phyloP scores from a whole-genome alignment of 1,140 invertebrate species.

The Bombus confusus region DNA sequence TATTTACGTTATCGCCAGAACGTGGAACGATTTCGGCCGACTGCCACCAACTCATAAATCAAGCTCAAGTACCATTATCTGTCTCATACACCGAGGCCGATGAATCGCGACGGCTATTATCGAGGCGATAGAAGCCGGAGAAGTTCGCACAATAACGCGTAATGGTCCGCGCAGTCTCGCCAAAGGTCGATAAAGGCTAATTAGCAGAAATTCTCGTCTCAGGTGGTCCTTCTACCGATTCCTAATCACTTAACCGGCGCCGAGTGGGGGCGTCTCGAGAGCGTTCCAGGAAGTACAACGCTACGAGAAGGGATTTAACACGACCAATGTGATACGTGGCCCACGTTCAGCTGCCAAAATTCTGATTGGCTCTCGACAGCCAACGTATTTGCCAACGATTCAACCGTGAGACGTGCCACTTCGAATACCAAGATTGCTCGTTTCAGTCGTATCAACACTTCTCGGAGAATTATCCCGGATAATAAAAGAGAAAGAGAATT shows the following conservation, averaged over 20 bases:
- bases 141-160: constrained; percentile 57
- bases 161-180: constrained; percentile 43
- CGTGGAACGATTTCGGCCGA: constrained; percentile 51
- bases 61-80: constrained; percentile 46
- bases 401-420: background rate
- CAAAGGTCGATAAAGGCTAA: constrained; percentile 52
- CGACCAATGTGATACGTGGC: constrained; percentile 11
- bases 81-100: constrained; percentile 42
- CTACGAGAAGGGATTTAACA: background rate
- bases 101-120: constrained; percentile 48
- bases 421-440: constrained; percentile 11
- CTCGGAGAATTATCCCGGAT: background rate
- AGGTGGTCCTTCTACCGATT: constrained; percentile 38
- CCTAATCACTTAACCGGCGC: constrained; percentile 45
- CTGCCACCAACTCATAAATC: constrained; percentile 29
- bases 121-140: constrained; percentile 33
- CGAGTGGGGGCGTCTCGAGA: constrained; percentile 25
- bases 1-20: constrained; percentile 52
- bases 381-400: background rate
- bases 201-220: constrained; percentile 53
- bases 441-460: background rate
- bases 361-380: constrained; percentile 1
- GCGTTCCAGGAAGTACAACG: constrained; percentile 11
- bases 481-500: background rate
- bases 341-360: constrained; percentile 14